A percentile compares a stretch with the other conserved stretches of the same genome.
Conservation (phyloP, 2,888 invertebrate species). For the Macrophya annulata region DNA sequence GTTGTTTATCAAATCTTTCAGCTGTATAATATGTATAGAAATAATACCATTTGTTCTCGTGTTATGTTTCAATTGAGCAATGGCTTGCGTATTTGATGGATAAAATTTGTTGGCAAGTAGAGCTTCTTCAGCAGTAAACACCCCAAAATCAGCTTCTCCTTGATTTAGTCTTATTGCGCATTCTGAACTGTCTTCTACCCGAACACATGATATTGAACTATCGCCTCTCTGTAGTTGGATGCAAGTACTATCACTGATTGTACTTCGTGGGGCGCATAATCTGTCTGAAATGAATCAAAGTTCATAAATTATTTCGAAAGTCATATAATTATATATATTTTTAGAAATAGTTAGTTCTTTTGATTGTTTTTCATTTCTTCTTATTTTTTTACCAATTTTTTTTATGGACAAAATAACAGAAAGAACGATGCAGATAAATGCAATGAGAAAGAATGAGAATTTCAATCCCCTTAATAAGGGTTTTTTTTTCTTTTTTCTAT, state of each 20-base stretch:
- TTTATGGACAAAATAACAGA: too few relatives aligned
- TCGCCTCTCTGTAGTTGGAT: conserved; percentile 62
- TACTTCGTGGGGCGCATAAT: conserved; percentile 65
- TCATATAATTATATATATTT: not conserved
- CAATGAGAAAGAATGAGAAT: not conserved
- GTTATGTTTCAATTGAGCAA: conserved; percentile 70
- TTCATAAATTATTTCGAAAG: not conserved
- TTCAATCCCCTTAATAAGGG: not conserved
- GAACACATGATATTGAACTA: conserved; percentile 68
- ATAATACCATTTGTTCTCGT: conserved; percentile 75
- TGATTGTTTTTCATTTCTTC: too few relatives aligned
- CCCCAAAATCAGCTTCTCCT: conserved; percentile 82
- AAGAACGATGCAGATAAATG: not conserved
- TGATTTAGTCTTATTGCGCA: conserved; percentile 82
- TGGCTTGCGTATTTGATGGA: conserved; percentile 67
- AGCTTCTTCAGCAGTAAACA: conserved; percentile 84
- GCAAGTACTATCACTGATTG: conserved; percentile 60
- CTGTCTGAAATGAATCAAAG: conserved; percentile 63
- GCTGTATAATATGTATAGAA: not conserved
- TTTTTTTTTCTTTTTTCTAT: not conserved
- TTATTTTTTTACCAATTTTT: too few relatives aligned
- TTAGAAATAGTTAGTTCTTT: not conserved
- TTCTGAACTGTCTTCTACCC: conserved; percentile 80
- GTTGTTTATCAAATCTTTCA: too few relatives aligned
- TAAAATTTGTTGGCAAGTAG: conserved; percentile 79